Conservation (phyloP, 2,797 vertebrate genomes). For the Atherinosoma microstoma region DNA sequence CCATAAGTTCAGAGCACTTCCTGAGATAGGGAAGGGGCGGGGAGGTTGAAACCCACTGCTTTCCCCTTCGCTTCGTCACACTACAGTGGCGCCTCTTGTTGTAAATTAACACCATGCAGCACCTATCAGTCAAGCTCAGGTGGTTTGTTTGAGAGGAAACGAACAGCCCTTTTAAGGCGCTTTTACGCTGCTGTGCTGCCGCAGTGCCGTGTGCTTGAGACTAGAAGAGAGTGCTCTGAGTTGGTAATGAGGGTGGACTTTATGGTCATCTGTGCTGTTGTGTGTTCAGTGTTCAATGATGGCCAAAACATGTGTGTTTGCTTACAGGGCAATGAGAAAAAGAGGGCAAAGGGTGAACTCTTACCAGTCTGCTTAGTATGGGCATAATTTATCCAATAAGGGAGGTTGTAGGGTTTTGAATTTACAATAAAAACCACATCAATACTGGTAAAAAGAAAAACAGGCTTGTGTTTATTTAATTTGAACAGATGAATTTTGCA, state of each 20-base stretch:
- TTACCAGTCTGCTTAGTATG: constrained; percentile 8
- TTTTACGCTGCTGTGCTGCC: constrained; percentile 54
- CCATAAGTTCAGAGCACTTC: constrained; percentile 29
- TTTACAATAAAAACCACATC: constrained; percentile 54
- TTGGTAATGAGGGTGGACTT: constrained; percentile 63
- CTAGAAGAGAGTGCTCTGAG: constrained; percentile 43
- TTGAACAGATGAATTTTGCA: constrained; percentile 36
- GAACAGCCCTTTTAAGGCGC: constrained; percentile 51
- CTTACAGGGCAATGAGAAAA: constrained; percentile 44
- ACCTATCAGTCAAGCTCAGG: constrained; percentile 74
- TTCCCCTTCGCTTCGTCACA: constrained; percentile 54
- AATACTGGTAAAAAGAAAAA: constrained; percentile 42
- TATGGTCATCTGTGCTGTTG: constrained; percentile 43
- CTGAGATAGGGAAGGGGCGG: constrained; percentile 36
- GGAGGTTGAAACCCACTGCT: constrained; percentile 46
- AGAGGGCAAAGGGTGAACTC: constrained; percentile 4
- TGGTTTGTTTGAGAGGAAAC: constrained; percentile 74
- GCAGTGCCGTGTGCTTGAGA: constrained; percentile 57
- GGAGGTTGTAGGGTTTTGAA: constrained; percentile 42
- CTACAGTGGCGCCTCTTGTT: constrained; percentile 60
- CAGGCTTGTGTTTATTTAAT: constrained; percentile 47
- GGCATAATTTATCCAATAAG: not conserved
- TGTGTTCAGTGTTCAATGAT: constrained; percentile 46
- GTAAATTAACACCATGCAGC: constrained; percentile 70
- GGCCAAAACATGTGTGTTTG: constrained; percentile 57